phyloP scores from a whole-genome alignment of 2,113 vertebrate species.

The Podiceps cristatus region DNA sequence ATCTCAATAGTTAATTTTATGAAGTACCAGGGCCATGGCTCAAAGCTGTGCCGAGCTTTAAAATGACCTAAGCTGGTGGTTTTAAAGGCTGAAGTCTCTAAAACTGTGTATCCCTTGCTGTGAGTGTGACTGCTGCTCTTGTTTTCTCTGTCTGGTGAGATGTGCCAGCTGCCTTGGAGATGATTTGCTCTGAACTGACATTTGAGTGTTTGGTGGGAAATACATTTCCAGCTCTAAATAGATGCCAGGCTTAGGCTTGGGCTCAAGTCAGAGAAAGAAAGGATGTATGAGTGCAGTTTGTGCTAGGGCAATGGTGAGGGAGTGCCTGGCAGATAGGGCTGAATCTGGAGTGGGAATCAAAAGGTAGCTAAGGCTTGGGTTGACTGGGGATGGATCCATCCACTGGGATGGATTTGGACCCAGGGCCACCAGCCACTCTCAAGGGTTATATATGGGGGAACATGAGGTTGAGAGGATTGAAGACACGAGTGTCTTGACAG shows the following conservation, averaged over 20 bases:
- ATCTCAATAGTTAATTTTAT: neutral
- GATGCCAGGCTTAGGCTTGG: neutral
- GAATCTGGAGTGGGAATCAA: fast-evolving
- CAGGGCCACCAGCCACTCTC: neutral
- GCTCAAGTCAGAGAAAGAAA: neutral
- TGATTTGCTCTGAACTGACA: neutral
- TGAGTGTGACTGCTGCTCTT: neutral
- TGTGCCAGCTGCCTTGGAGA: neutral
- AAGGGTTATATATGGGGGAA: neutral
- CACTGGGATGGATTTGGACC: neutral
- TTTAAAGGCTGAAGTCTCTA: neutral
- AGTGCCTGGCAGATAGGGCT: neutral
- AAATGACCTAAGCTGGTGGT: neutral
- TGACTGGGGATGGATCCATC: neutral
- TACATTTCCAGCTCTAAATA: neutral
- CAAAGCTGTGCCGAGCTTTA: neutral
- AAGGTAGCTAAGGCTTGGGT: neutral
- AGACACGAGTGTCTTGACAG: neutral
- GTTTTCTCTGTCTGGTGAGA: neutral
- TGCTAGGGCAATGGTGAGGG: neutral
- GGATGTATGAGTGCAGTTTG: neutral
- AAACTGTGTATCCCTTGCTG: neutral
- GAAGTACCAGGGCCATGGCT: neutral
- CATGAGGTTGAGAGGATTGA: neutral
- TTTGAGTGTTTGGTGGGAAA: neutral